These are phyloP conservation scores for Coendou prehensilis DNA, from an alignment of 2,797 vertebrate species.

Conservation along the genomic window DNA sequence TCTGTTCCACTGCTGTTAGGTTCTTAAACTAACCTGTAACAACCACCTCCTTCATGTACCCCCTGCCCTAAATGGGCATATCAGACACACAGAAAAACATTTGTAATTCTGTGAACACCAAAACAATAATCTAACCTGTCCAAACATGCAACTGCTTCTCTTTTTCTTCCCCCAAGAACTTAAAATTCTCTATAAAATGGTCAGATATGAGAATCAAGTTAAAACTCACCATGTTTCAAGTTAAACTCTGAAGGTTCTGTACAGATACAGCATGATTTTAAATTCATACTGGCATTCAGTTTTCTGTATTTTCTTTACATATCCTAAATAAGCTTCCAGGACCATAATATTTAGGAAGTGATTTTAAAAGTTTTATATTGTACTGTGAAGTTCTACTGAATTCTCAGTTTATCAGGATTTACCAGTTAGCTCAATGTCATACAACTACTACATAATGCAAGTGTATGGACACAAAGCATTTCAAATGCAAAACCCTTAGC, in stretches of 20 bases:
- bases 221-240: conserved; percentile 60
- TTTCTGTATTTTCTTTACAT: conserved; percentile 70
- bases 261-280: conserved; percentile 59
- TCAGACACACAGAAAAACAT: conserved; percentile 1
- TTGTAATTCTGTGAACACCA: conserved; percentile 38
- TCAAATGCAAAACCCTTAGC: conserved; percentile 80
- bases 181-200: conserved; percentile 50
- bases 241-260: background rate
- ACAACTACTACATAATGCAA: conserved; percentile 64
- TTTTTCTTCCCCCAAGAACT: background rate
- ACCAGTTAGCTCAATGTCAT: conserved; percentile 65
- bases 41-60: background rate
- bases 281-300: conserved; percentile 46
- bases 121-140: conserved; percentile 18
- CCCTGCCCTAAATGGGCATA: background rate
- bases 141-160: conserved; percentile 18
- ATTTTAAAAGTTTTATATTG: conserved; percentile 81
- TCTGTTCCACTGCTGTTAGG: background rate
- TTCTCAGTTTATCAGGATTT: conserved; percentile 71
- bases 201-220: conserved; percentile 43
- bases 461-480: conserved; percentile 14
- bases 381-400: conserved; percentile 71
- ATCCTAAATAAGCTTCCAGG: conserved; percentile 67
- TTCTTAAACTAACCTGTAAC: background rate
- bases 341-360: conserved; percentile 73